phyloP scores from a whole-genome alignment of 2,113 vertebrate genomes.

The Motacilla alba region DNA sequence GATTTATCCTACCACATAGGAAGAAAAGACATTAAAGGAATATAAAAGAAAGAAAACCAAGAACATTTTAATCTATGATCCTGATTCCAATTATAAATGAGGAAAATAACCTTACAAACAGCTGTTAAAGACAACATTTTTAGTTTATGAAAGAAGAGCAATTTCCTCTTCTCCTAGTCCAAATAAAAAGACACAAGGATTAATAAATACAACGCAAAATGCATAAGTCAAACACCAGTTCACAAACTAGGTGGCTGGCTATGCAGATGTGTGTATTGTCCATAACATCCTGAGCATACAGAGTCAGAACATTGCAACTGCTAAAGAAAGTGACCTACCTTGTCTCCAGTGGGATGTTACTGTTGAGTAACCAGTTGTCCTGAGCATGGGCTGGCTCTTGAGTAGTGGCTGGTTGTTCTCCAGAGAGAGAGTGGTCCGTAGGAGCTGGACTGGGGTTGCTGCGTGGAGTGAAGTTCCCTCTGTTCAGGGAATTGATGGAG shows the following conservation, averaged over 20 bases:
- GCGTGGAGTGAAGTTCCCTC: slow-evolving; percentile 91
- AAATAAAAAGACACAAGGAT: slow-evolving; percentile 10
- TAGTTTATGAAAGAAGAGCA: slow-evolving; percentile 2
- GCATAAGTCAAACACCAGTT: not conserved
- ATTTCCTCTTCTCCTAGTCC: not conserved
- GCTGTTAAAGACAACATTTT: not conserved
- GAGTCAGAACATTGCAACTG: not conserved
- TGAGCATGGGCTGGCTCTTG: slow-evolving; percentile 86
- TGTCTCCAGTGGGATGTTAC: slow-evolving; percentile 98
- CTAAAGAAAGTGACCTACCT: slow-evolving; percentile 74
- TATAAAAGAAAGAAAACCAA: not conserved
- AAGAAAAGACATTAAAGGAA: slow-evolving; percentile 1
- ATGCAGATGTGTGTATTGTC: not conserved
- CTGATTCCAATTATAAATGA: not conserved
- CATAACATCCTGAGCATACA: not conserved
- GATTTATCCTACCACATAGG: slow-evolving; percentile 11
- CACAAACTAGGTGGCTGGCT: not conserved
- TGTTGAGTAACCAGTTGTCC: slow-evolving; percentile 99
- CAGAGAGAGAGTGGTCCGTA: slow-evolving; percentile 89
- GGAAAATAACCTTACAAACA: slow-evolving; percentile 7
- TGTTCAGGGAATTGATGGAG: slow-evolving; percentile 92
- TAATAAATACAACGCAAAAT: not conserved
- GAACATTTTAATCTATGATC: slow-evolving; percentile 14
- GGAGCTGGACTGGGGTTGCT: slow-evolving; percentile 95
- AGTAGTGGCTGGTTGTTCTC: slow-evolving; percentile 81